Base-by-base conservation (phyloP, 2,888 invertebrate species). In the Xylota sylvarum region DNA sequence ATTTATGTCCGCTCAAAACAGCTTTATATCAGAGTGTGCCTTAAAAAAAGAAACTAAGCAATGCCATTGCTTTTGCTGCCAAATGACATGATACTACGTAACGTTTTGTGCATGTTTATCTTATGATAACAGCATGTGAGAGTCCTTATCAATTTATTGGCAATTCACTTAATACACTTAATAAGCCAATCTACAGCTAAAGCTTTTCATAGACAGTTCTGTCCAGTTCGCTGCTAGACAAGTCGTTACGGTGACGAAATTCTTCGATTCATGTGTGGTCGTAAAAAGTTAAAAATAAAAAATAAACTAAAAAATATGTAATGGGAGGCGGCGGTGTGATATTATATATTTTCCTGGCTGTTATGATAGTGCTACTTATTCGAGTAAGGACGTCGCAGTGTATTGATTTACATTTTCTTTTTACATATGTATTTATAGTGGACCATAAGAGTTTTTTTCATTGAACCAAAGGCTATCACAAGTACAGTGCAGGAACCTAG, bases 111-210 rank as follows among this genome's bases (percentile, higher is more conserved):
- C 52, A 19, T 56, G 14, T 64, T 79, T 70, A 79, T 64, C 64
- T 56, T 48, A 9, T 40, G 80, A 80, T 81, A 81, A 73, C 65
- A 14, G 5, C 46, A 52, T 60, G 19, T 50, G 65, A 73, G 32
- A 60, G 60, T 37, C 50, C 67, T 81, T 74, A 81, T 81, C 81
- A 67, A 67, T 58, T 65, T 67, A 58, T 60, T 67, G 56, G 58
- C 65, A 58, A 50, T 65, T 80, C 65, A 40, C 17, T 60, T 69
- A 62, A 60, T 52, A 32, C 60, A 58, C 50, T 32, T 35, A 62
- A 43, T 56, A 64, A 52, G 5, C 40, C 30, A 74, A 55, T 50
- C 50, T 50, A 62, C 23, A 56, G 76, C 27, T 27, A 46, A 43
- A 12, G 40, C 19, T 62, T 43, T 64, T 14, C 23, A 12, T n/a